Evolutionary conservation across 2,797 vertebrate species (phyloP).

Genomic region (Gallinago stenura): DNA sequence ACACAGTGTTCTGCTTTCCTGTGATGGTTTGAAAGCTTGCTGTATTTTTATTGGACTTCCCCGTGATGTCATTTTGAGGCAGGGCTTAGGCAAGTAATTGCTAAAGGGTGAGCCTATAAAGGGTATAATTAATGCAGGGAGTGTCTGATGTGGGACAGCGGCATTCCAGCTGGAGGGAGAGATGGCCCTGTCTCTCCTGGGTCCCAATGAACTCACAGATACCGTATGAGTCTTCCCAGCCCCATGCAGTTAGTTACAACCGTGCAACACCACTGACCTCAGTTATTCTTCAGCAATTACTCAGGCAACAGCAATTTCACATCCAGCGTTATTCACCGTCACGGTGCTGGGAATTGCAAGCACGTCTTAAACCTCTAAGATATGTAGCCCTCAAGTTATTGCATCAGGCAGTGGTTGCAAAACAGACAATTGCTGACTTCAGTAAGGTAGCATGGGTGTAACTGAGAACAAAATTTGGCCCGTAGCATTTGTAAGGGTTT

Average conservation of each 20-base stretch:
- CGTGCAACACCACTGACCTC: neutral
- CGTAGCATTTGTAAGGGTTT: neutral
- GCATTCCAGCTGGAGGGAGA: constrained; percentile 24
- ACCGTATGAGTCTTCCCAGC: fast-evolving
- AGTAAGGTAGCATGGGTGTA: constrained; percentile 59
- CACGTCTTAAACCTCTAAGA: neutral
- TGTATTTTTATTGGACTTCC: constrained; percentile 60
- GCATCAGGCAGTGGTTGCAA: constrained; percentile 59
- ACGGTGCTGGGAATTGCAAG: neutral
- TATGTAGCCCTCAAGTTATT: neutral
- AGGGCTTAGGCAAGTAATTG: constrained; percentile 45
- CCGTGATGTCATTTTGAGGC: constrained; percentile 70
- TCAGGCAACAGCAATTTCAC: neutral
- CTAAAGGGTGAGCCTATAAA: constrained; percentile 53
- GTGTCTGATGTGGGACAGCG: constrained; percentile 65
- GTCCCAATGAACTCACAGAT: neutral
- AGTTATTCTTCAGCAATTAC: constrained; percentile 12
- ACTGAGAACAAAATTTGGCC: constrained; percentile 56
- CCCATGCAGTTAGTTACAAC: neutral
- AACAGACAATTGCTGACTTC: constrained; percentile 63
- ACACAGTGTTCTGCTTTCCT: constrained; percentile 13
- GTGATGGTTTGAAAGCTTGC: constrained; percentile 20
- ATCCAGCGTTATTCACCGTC: neutral
- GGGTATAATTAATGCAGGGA: constrained; percentile 62
- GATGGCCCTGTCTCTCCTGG: neutral